A percentile compares a stretch with the other conserved stretches of the same genome.
Conservation (phyloP, 2,113 vertebrate species). For the Eupsittula cactorum region DNA sequence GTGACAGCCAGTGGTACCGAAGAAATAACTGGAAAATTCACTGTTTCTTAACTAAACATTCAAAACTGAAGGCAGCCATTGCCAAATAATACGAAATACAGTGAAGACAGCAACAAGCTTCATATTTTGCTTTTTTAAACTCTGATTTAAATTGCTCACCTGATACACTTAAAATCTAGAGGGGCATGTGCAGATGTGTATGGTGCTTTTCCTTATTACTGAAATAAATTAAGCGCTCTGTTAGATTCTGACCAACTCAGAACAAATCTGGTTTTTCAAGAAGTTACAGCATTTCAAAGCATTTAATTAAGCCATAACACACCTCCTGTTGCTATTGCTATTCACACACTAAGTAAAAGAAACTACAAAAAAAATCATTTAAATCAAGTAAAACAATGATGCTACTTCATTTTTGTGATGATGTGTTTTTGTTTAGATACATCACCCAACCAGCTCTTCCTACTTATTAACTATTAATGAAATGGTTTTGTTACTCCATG, state of each 20-base stretch:
- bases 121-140: not conserved
- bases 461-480: not conserved
- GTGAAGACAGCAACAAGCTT: not conserved
- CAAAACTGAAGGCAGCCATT: not conserved
- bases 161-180: not conserved
- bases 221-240: not conserved
- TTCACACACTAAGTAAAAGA: not conserved
- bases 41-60: not conserved
- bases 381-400: not conserved
- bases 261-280: not conserved
- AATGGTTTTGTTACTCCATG: not conserved
- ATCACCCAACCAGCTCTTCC: not conserved
- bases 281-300: not conserved
- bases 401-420: not conserved
- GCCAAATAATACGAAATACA: not conserved
- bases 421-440: not conserved
- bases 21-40: not conserved
- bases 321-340: not conserved
- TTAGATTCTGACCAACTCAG: not conserved
- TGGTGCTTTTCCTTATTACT: not conserved
- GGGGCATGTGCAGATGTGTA: no score
- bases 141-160: not conserved
- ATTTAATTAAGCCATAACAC: not conserved
- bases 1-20: not conserved
- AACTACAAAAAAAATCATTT: not conserved